phyloP scores from a whole-genome alignment of 2,113 vertebrate genomes.

The Entomyzon cyanotis region DNA sequence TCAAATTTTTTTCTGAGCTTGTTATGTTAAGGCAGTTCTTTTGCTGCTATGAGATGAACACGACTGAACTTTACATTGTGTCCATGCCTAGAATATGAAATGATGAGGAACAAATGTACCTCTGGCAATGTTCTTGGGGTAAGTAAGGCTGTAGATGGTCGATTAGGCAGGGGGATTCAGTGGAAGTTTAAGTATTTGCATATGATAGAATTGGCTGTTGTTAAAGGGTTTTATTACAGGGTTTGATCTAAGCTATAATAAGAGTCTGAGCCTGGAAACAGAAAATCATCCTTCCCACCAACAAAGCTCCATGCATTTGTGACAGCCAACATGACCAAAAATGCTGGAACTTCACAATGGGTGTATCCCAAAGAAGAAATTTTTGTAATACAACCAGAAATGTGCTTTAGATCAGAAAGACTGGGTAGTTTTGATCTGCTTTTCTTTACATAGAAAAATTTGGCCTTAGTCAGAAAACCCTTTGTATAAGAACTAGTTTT shows the following conservation, averaged over 20 bases:
- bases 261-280: slow-evolving; percentile 11
- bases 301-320: neutral
- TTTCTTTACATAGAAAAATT: neutral
- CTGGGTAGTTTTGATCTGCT: neutral
- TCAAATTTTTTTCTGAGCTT: neutral
- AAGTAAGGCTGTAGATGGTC: neutral
- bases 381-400: neutral
- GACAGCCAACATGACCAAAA: slow-evolving; percentile 38
- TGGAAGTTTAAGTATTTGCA: neutral
- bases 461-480: neutral
- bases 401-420: neutral
- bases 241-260: slow-evolving; percentile 30
- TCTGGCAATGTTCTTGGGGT: neutral
- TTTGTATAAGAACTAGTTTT: neutral
- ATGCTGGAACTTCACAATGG: neutral
- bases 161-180: neutral
- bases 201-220: neutral
- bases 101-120: slow-evolving; percentile 1
- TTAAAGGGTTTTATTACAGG: slow-evolving; percentile 21
- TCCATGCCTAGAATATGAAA: neutral
- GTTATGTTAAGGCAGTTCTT: neutral
- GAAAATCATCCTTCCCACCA: neutral
- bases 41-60: neutral
- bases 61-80: neutral
- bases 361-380: slow-evolving; percentile 4